phyloP scores from a whole-genome alignment of 2,797 vertebrate species.

The Pipistrellus pipistrellus region DNA sequence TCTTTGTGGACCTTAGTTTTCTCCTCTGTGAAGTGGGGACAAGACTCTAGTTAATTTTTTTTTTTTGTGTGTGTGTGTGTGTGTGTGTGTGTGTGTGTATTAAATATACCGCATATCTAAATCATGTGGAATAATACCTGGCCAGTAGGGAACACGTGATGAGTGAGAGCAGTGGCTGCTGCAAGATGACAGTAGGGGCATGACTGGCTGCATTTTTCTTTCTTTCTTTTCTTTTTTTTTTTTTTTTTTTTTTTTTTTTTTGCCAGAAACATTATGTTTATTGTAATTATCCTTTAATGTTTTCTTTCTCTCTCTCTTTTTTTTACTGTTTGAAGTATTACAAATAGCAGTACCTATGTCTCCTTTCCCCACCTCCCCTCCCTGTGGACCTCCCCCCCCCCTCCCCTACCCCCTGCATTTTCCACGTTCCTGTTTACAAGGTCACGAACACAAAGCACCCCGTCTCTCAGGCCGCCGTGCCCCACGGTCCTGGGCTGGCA shows the following conservation, averaged over 20 bases:
- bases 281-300: no score
- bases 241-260: no score
- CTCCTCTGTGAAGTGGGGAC: background rate
- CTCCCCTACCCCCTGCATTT: no score
- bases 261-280: no score
- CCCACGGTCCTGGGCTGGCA: slow-evolving; percentile 35
- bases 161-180: background rate
- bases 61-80: no score
- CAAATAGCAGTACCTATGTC: no score
- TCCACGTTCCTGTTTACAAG: slow-evolving; percentile 41
- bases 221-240: no score
- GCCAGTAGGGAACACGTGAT: background rate
- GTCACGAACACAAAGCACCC: background rate
- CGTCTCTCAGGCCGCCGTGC: slow-evolving; percentile 55
- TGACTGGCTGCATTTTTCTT: rapidly evolving
- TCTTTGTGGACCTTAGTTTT: background rate
- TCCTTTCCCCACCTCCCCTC: no score
- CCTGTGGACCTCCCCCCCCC: no score
- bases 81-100: background rate
- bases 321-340: no score
- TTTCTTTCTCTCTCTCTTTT: no score
- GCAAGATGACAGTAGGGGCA: background rate
- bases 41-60: background rate
- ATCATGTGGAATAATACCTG: background rate
- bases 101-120: background rate